These are phyloP conservation scores for Archocentrus centrarchus DNA, from an alignment of 2,113 vertebrate genomes.

Conservation along the genomic window DNA sequence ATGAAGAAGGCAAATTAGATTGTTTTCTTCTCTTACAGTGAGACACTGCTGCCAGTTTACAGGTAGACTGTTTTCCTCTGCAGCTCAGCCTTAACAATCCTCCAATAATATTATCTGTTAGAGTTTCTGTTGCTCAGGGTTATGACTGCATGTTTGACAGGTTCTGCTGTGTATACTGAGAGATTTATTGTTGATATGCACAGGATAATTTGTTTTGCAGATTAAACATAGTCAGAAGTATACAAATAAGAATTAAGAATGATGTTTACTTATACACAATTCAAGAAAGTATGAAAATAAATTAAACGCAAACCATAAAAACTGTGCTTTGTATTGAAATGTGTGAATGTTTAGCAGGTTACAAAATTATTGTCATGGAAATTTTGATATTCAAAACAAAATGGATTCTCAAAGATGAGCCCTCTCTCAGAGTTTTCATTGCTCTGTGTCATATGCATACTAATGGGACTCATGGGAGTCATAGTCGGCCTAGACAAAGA, in stretches of 20 bases:
- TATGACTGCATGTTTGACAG: not conserved
- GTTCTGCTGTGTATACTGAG: not conserved
- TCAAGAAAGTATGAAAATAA: not conserved
- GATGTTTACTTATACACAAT: not conserved
- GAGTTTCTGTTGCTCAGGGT: not conserved
- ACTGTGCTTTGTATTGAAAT: accelerated
- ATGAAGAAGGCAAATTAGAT: constrained; percentile 51
- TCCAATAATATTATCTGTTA: constrained; percentile 1
- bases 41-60: constrained; percentile 34
- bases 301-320: not conserved
- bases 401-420: not conserved
- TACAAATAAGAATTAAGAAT: not conserved
- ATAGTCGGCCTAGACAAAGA: not conserved
- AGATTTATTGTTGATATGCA: not conserved
- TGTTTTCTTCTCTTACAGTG: not conserved
- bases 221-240: not conserved
- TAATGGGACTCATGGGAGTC: not conserved
- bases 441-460: not conserved
- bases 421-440: not conserved
- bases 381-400: constrained; percentile 2
- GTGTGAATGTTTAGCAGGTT: not conserved
- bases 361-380: not conserved
- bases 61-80: constrained; percentile 35
- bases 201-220: not conserved
- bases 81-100: not conserved